A percentile compares a stretch with the other conserved stretches of the same genome.
phyloP scores from a whole-genome alignment of 2,113 vertebrate genomes.

The Pampusana beccarii region DNA sequence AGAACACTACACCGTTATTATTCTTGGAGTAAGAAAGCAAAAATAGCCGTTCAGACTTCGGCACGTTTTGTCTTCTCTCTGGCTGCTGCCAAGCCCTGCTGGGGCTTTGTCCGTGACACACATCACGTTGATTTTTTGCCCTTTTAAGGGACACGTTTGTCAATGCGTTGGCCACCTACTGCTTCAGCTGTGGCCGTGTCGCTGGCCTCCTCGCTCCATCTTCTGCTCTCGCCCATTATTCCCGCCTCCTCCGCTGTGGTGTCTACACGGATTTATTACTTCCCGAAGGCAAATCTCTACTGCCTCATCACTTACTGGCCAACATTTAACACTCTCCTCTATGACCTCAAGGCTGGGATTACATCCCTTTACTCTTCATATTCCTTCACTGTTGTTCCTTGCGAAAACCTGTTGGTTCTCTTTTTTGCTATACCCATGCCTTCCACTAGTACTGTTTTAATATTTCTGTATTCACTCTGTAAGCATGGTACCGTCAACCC shows the following conservation, averaged over 20 bases:
- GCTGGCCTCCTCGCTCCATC: not conserved
- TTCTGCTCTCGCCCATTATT: not conserved
- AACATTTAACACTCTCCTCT: not conserved
- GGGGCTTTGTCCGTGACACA: not conserved
- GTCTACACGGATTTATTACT: not conserved
- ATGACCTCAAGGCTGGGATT: not conserved
- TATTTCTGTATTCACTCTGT: not conserved
- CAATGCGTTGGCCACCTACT: not conserved
- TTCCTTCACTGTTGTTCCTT: not conserved
- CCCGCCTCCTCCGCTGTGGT: not conserved
- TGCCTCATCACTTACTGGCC: not conserved
- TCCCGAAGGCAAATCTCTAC: not conserved
- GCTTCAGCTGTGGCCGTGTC: not conserved
- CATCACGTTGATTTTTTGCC: not conserved
- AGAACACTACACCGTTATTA: constrained; percentile 15
- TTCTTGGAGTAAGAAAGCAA: constrained; percentile 33
- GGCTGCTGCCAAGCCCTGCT: constrained; percentile 8
- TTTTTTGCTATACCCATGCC: not conserved
- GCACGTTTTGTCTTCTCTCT: constrained; percentile 6
- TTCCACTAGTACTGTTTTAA: not conserved
- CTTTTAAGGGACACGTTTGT: not conserved
- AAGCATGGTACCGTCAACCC: not conserved
- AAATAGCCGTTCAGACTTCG: not conserved
- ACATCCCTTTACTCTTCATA: not conserved
- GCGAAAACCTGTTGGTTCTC: not conserved